Percentiles rank a stretch among this genome's conserved stretches.
Evolutionary conservation across 2,797 vertebrate species (phyloP).

Genomic region (Clarias pachynema): DNA sequence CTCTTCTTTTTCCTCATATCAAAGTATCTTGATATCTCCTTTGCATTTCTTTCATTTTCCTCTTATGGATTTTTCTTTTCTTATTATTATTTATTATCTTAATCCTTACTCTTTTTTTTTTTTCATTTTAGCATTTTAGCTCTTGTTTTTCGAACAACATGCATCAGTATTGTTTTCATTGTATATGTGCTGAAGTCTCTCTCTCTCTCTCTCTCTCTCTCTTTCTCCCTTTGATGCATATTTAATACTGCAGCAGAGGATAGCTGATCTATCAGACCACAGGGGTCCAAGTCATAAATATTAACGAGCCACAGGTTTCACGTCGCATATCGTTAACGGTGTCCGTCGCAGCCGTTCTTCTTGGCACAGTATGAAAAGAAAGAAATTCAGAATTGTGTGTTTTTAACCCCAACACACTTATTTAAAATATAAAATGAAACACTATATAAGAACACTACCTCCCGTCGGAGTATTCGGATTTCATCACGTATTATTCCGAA

Average conservation of each 20-base stretch:
- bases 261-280: constrained; percentile 45
- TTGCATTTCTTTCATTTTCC: not conserved
- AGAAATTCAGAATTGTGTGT: not conserved
- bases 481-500: constrained; percentile 25
- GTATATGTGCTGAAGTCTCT: not conserved
- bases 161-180: not conserved
- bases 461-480: constrained; percentile 73
- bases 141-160: not conserved
- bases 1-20: not conserved
- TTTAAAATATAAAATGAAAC: not conserved
- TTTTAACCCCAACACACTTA: not conserved
- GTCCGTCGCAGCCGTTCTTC: constrained; percentile 2
- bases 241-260: constrained; percentile 34
- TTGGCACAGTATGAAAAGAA: not conserved
- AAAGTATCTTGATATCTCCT: not conserved
- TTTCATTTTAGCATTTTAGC: not conserved
- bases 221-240: constrained; percentile 19
- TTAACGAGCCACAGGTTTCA: constrained; percentile 29
- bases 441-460: constrained; percentile 68
- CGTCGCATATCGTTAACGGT: constrained; percentile 31
- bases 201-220: constrained; percentile 7
- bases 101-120: not conserved
- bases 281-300: constrained; percentile 47
- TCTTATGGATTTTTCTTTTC: not conserved
- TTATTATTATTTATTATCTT: too few relatives aligned